These are phyloP conservation scores for Papio anubis DNA, from an alignment of 2,113 vertebrate species.

Conservation along the genomic window DNA sequence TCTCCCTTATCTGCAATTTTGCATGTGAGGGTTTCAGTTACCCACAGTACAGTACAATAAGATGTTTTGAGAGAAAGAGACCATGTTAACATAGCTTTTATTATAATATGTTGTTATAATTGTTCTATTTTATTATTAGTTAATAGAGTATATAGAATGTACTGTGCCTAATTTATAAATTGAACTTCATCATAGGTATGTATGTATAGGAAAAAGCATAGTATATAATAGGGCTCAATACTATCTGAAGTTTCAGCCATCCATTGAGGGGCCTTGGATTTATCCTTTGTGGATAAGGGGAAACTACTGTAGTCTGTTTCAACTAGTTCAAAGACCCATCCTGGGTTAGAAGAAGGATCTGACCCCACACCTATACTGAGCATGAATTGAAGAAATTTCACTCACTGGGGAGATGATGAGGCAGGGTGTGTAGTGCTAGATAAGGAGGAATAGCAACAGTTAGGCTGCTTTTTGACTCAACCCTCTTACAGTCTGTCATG, in stretches of 20 bases:
- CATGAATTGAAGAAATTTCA: not conserved
- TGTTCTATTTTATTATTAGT: not conserved
- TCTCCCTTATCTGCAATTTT: not conserved
- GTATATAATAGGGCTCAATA: not conserved
- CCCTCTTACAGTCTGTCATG: not conserved
- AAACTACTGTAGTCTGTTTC: not conserved
- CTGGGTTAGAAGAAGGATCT: not conserved
- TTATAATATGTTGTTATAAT: not conserved
- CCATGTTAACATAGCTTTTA: not conserved
- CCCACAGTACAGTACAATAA: not conserved
- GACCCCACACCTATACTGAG: not conserved
- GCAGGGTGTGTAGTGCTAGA: not conserved
- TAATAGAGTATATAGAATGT: not conserved
- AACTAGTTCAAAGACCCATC: not conserved
- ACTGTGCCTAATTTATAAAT: not conserved
- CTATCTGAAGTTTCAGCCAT: not conserved
- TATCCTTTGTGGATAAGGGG: not conserved
- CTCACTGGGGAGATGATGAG: not conserved
- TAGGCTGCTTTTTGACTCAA: not conserved
- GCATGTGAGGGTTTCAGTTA: not conserved
- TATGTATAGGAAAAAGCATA: not conserved
- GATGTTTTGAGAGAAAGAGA: not conserved
- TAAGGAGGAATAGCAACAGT: not conserved
- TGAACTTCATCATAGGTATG: not conserved
- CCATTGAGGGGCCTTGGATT: not conserved